These are phyloP conservation scores for Ischnura elegans DNA, from an alignment of 2,888 invertebrate species.

Conservation along the genomic window DNA sequence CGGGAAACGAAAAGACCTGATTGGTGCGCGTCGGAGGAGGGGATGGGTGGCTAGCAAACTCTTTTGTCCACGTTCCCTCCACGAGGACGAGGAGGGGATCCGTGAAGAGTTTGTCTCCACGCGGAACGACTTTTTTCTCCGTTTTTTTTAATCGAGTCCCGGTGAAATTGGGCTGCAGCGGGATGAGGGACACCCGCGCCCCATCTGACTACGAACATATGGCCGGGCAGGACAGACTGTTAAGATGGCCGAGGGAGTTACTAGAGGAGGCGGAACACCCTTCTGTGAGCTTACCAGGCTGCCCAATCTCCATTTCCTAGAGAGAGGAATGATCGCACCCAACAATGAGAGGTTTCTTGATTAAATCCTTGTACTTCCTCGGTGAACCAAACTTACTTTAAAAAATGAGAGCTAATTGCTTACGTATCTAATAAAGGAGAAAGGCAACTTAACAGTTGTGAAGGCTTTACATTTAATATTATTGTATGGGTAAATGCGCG, in stretches of 20 bases:
- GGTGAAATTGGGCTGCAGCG: not conserved
- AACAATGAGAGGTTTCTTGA: too few relatives aligned
- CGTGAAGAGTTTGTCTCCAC: not conserved
- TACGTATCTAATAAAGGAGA: too few relatives aligned
- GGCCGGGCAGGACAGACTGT: not conserved
- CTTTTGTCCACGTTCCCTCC: not conserved
- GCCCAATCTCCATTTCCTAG: too few relatives aligned
- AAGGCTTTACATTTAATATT: too few relatives aligned
- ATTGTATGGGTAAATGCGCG: too few relatives aligned
- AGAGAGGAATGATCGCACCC: too few relatives aligned
- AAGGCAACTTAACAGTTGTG: too few relatives aligned
- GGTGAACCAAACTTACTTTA: too few relatives aligned
- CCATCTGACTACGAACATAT: not conserved
- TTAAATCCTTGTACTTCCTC: too few relatives aligned
- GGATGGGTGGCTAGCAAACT: not conserved
- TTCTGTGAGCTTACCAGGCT: too few relatives aligned
- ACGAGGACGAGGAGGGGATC: not conserved
- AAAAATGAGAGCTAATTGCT: too few relatives aligned
- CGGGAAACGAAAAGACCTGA: not conserved
- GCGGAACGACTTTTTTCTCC: not conserved
- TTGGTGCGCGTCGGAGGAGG: not conserved
- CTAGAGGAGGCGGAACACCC: not conserved
- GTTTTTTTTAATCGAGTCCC: not conserved
- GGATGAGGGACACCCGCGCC: not conserved
- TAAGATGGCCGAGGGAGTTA: not conserved